Percentiles rank a stretch among this genome's conserved stretches.
phyloP scores from a whole-genome alignment of 2,888 invertebrate genomes.

The Mythimna lalbum region DNA sequence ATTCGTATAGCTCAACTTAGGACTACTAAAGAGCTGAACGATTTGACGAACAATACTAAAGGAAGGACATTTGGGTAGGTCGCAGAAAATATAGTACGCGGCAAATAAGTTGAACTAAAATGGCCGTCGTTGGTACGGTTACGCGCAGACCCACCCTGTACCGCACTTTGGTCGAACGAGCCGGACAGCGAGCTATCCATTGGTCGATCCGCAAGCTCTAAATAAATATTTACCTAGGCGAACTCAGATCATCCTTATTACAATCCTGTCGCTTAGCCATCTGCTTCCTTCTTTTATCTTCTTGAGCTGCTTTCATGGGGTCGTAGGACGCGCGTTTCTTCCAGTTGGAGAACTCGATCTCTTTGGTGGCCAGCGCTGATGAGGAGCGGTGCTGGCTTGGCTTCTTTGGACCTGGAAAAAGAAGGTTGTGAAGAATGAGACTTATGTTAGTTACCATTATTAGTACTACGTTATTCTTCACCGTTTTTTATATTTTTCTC shows the following conservation, averaged over 20 bases:
- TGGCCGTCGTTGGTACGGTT: too few species aligned
- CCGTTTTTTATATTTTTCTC: too few species aligned
- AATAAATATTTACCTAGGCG: constrained; percentile 78
- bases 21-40: too few species aligned
- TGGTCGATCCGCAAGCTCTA: not conserved
- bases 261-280: constrained; percentile 80
- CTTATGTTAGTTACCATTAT: not conserved
- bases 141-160: too few species aligned
- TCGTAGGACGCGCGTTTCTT: constrained; percentile 97
- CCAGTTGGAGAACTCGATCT: constrained; percentile 96
- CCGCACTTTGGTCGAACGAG: too few species aligned
- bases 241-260: constrained; percentile 86
- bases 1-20: too few species aligned
- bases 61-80: too few species aligned
- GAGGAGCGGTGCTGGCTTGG: constrained; percentile 90
- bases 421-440: not conserved
- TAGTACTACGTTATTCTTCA: not conserved
- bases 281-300: constrained; percentile 93
- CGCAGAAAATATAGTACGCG: too few species aligned
- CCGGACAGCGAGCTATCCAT: too few species aligned
- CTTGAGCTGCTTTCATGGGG: constrained; percentile 97
- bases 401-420: constrained; percentile 87
- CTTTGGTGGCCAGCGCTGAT: constrained; percentile 93
- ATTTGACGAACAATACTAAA: too few species aligned
- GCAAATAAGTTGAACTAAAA: too few species aligned